Evolutionary conservation across 1,140 invertebrate genomes (phyloP).

Genomic region (Ceratosolen solmsi): DNA sequence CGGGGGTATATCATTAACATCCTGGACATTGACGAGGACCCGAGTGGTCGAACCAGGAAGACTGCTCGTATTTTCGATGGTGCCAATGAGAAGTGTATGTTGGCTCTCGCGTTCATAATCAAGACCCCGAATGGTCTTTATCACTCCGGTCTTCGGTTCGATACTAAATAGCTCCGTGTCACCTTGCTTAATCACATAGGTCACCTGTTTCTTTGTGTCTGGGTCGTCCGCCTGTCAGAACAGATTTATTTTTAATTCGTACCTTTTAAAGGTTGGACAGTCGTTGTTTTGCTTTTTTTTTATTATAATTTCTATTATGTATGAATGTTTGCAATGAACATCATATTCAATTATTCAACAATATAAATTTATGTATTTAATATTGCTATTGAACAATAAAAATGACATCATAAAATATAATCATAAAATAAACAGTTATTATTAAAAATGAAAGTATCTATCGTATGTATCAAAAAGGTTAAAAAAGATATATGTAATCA

Average conservation of each 20-base stretch:
- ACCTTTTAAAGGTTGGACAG: too few relatives aligned
- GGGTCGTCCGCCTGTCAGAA: constrained; percentile 80
- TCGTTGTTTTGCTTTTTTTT: background rate
- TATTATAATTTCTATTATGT: too few relatives aligned
- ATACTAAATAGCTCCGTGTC: constrained; percentile 87
- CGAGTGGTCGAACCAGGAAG: constrained; percentile 82
- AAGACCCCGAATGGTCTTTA: constrained; percentile 83
- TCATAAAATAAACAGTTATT: too few relatives aligned
- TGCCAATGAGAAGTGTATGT: constrained; percentile 85
- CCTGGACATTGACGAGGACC: constrained; percentile 84
- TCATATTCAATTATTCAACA: too few relatives aligned
- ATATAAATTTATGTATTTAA: too few relatives aligned
- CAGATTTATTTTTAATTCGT: background rate
- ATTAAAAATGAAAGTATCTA: too few relatives aligned
- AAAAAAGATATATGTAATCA: too few relatives aligned
- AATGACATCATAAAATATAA: too few relatives aligned
- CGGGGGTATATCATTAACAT: constrained; percentile 89
- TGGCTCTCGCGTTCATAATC: constrained; percentile 85
- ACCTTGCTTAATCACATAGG: constrained; percentile 88
- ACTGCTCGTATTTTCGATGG: constrained; percentile 83
- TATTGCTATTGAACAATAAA: too few relatives aligned
- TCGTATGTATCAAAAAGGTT: too few relatives aligned
- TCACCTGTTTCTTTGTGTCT: constrained; percentile 85
- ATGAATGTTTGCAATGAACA: too few relatives aligned
- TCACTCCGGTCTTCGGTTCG: constrained; percentile 83